Percentiles rank a stretch among this genome's conserved stretches.
phyloP scores from a whole-genome alignment of 2,797 vertebrate genomes.

The Cyprinodon diabolis region DNA sequence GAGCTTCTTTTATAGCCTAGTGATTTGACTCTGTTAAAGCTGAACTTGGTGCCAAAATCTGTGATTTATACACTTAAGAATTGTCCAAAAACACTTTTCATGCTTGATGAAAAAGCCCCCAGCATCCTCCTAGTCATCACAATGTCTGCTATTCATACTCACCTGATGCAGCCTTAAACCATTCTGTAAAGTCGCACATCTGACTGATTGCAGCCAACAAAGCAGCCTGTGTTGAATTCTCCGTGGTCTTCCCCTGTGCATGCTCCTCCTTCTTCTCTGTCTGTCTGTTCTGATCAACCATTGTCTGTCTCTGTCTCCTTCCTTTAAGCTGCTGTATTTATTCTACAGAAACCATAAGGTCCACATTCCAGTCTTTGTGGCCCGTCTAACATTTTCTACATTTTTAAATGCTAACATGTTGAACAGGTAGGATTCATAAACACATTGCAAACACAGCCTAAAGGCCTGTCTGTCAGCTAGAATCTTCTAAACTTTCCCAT shows the following conservation, averaged over 20 bases:
- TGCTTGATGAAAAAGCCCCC: not conserved
- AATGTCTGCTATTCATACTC: slow-evolving; percentile 37
- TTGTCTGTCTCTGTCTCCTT: slow-evolving; percentile 50
- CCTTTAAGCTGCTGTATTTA: slow-evolving; percentile 20
- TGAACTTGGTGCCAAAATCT: not conserved
- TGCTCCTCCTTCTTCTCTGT: slow-evolving; percentile 29
- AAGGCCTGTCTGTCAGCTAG: slow-evolving; percentile 31
- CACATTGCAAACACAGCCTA: slow-evolving; percentile 15
- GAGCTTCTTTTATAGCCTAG: not conserved
- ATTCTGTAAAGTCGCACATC: slow-evolving; percentile 51
- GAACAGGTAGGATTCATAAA: slow-evolving; percentile 14
- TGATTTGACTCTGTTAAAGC: not conserved
- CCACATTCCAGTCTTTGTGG: slow-evolving; percentile 13
- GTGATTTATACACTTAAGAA: not conserved
- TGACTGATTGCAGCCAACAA: slow-evolving; percentile 63
- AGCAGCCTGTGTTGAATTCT: slow-evolving; percentile 57
- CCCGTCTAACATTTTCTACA: slow-evolving; percentile 16
- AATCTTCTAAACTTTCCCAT: slow-evolving; percentile 38
- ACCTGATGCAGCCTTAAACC: slow-evolving; percentile 65
- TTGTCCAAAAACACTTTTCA: not conserved
- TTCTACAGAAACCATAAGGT: not conserved
- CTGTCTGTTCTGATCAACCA: slow-evolving; percentile 58
- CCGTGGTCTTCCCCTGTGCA: slow-evolving; percentile 42
- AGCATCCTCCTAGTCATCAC: slow-evolving; percentile 10
- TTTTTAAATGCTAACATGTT: slow-evolving; percentile 17